Base-by-base conservation (phyloP, 2,888 invertebrate species). In the Meloe dianella region DNA sequence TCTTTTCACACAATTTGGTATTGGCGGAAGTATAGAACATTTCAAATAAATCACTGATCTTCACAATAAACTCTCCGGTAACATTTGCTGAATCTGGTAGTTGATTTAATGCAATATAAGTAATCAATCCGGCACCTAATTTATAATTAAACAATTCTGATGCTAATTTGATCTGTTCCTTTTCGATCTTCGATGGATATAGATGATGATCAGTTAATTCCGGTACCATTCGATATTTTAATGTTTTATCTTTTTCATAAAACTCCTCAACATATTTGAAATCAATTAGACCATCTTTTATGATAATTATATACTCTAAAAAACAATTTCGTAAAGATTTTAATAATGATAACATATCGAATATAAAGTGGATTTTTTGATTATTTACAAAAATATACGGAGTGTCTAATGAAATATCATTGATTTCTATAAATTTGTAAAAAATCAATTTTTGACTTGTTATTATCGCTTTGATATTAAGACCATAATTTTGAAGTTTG, bases 251-350 rank as follows among this genome's bases (percentile, higher is more conserved):
- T 14, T 57, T 56, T 22, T 67, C 61, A 58, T 61, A 70, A 56
- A 70, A 67, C 10, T 57, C 20, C 54, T 63, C 65, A 57, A 74
- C 64, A 67, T 67, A 66, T 58, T 61, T 38, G 67, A 71, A 72
- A 17, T 67, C 66, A 54, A 65, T 67, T 22, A 66, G 57, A n/a
- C 69, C 64, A 41, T 62, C 61, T 47, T 65, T 64, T 35, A 68
- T 57, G 47, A 24, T 9, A 62, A 74, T 70, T n/a, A 22, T 27
- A 66, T 71, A 57, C 20, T 63, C 60, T n/a, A 65, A 51, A 22
- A 75, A 63, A 63, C 68, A 72, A 65, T 74, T 73, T 57, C 70
- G 64, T 10, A 61, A 70, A 0, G 72, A 71, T 68, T 74, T 77
- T 22, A 74, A 41, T 32, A 74, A 35, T 62, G 72, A 71, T 35